phyloP scores from a whole-genome alignment of 2,888 invertebrate species.

The Nezara viridula region DNA sequence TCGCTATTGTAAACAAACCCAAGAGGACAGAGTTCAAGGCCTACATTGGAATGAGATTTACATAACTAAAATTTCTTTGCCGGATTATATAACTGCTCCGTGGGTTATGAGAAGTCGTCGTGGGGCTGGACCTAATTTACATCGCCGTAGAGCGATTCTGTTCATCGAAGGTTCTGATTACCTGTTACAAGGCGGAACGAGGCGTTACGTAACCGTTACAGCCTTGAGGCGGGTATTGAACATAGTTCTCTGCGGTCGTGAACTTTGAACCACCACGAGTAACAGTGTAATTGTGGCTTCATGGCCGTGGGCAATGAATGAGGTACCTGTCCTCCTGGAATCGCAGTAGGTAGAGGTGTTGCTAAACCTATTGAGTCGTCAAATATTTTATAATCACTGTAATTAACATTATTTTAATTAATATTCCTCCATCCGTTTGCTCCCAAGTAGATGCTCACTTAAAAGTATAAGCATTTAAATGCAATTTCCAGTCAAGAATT shows the following conservation, averaged over 20 bases:
- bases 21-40: not conserved
- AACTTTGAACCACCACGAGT: conserved; percentile 24
- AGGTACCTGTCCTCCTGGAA: not conserved
- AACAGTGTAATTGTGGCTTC: conserved; percentile 14
- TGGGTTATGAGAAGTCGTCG: not conserved
- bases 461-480: too few species aligned
- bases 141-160: not conserved
- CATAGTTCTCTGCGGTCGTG: conserved; percentile 27
- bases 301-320: not conserved
- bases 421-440: too few species aligned
- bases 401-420: too few species aligned
- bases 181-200: conserved; percentile 22
- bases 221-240: conserved; percentile 1
- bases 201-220: conserved; percentile 12
- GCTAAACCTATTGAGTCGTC: not conserved
- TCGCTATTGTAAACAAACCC: not conserved
- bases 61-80: not conserved
- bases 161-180: conserved; percentile 6
- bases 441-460: too few species aligned
- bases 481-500: too few species aligned
- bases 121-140: not conserved
- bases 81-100: not conserved
- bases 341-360: not conserved
- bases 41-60: not conserved
- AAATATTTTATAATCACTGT: too few species aligned